A percentile compares a stretch with the other conserved stretches of the same genome.
phyloP scores from a whole-genome alignment of 2,888 invertebrate species.

The Pocota personata region DNA sequence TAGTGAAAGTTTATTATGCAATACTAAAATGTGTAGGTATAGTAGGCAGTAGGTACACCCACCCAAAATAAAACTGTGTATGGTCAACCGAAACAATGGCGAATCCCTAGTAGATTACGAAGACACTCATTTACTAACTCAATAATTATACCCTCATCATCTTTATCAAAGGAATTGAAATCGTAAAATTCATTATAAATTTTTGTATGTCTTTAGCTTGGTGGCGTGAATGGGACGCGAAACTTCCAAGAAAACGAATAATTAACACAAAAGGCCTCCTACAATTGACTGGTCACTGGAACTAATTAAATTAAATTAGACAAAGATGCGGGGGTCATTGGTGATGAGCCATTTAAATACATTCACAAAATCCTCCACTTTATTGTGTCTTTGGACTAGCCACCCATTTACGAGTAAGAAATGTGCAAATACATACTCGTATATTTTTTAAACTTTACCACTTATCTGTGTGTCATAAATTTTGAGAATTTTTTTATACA shows the following conservation, averaged over 20 bases:
- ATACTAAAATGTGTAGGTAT: background rate
- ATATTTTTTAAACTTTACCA: no score
- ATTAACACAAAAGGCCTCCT: slow-evolving; percentile 67
- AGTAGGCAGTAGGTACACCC: background rate
- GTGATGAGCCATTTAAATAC: slow-evolving; percentile 49
- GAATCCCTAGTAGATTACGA: background rate
- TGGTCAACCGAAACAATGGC: slow-evolving; percentile 11
- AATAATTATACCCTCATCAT: slow-evolving; percentile 53
- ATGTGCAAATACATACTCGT: background rate
- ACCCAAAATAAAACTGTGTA: background rate
- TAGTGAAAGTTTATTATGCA: slow-evolving; percentile 47
- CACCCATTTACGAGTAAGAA: background rate
- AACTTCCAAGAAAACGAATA: slow-evolving; percentile 54
- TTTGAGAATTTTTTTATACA: background rate
- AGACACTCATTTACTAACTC: slow-evolving; percentile 5
- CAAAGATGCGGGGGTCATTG: slow-evolving; percentile 69
- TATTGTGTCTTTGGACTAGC: background rate
- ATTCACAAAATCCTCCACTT: slow-evolving; percentile 29
- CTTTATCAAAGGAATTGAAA: slow-evolving; percentile 49
- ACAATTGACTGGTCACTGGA: slow-evolving; percentile 71
- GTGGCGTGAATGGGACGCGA: slow-evolving; percentile 19
- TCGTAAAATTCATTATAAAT: slow-evolving; percentile 32
- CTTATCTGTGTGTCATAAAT: background rate
- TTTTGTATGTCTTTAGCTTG: slow-evolving; percentile 13
- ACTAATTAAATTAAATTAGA: slow-evolving; percentile 70